These are phyloP conservation scores for Ryuthela nishihirai DNA, from an alignment of 2,888 invertebrate species.

Conservation along the genomic window DNA sequence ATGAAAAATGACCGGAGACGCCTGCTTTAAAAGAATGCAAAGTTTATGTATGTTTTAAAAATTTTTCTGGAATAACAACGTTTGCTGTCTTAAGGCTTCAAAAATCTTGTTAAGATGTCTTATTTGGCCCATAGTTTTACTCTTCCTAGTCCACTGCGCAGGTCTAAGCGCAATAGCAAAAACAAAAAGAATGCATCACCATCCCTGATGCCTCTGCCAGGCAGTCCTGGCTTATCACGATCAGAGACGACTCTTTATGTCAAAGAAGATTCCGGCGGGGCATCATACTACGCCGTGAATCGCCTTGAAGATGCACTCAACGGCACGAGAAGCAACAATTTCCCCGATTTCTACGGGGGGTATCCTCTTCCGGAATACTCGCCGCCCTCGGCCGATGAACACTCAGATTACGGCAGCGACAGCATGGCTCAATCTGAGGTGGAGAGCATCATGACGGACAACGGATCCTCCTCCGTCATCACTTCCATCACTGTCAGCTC, in stretches of 20 bases:
- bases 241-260: slow-evolving; percentile 25
- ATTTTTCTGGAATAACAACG: too few relatives aligned
- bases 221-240: slow-evolving; percentile 26
- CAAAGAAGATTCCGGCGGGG: slow-evolving; percentile 18
- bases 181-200: slow-evolving; percentile 10
- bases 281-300: slow-evolving; percentile 26
- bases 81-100: too few relatives aligned
- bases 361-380: slow-evolving; percentile 24
- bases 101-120: slow-evolving; percentile 8
- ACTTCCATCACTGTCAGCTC: slow-evolving; percentile 15
- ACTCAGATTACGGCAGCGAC: slow-evolving; percentile 33
- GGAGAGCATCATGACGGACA: slow-evolving; percentile 28
- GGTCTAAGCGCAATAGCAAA: slow-evolving; percentile 28
- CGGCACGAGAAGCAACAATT: slow-evolving; percentile 11
- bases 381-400: slow-evolving; percentile 13
- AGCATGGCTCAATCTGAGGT: slow-evolving; percentile 35
- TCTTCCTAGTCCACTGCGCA: slow-evolving; percentile 31
- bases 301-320: slow-evolving; percentile 30
- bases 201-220: slow-evolving; percentile 22
- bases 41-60: too few relatives aligned
- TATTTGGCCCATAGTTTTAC: slow-evolving; percentile 39
- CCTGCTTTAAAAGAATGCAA: too few relatives aligned
- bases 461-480: slow-evolving; percentile 18
- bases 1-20: too few relatives aligned
- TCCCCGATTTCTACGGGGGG: slow-evolving; percentile 41